A percentile compares a stretch with the other conserved stretches of the same genome.
Conservation (phyloP, 2,888 invertebrate genomes). For the Andrena marginata region DNA sequence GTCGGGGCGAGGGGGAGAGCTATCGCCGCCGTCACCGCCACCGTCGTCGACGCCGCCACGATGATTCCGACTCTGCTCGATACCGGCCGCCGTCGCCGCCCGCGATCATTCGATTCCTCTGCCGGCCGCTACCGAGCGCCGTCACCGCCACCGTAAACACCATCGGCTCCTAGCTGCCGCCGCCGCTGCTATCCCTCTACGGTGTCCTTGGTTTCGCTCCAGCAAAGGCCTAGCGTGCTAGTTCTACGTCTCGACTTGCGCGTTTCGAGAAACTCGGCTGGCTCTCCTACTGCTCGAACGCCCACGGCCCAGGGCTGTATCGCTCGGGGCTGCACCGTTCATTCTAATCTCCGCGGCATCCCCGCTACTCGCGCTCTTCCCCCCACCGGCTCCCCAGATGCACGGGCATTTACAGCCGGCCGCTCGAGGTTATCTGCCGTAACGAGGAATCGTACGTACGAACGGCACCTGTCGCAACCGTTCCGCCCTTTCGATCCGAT, state of each 20-base stretch:
- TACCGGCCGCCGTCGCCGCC: conserved; percentile 26
- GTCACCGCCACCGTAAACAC: conserved; percentile 19
- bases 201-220: conserved; percentile 77
- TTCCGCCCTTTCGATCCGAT: neutral
- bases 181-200: conserved; percentile 45
- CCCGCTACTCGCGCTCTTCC: conserved; percentile 12
- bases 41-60: conserved; percentile 46
- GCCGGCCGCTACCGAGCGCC: conserved; percentile 24
- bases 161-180: conserved; percentile 27
- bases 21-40: conserved; percentile 35
- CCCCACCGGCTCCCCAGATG: no score
- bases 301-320: conserved; percentile 76
- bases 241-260: conserved; percentile 66
- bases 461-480: conserved; percentile 30
- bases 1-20: conserved; percentile 76
- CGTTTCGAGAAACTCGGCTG: conserved; percentile 68
- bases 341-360: conserved; percentile 49
- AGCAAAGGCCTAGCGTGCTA: conserved; percentile 71
- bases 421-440: conserved; percentile 42
- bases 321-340: conserved; percentile 66
- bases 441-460: neutral
- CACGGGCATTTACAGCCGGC: conserved; percentile 24
- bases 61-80: conserved; percentile 66
- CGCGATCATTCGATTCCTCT: conserved; percentile 12
- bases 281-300: conserved; percentile 62